A percentile compares a stretch with the other conserved stretches of the same genome.
Evolutionary conservation across 1,140 invertebrate species (phyloP).

Genomic region (Calycopis cecrops): DNA sequence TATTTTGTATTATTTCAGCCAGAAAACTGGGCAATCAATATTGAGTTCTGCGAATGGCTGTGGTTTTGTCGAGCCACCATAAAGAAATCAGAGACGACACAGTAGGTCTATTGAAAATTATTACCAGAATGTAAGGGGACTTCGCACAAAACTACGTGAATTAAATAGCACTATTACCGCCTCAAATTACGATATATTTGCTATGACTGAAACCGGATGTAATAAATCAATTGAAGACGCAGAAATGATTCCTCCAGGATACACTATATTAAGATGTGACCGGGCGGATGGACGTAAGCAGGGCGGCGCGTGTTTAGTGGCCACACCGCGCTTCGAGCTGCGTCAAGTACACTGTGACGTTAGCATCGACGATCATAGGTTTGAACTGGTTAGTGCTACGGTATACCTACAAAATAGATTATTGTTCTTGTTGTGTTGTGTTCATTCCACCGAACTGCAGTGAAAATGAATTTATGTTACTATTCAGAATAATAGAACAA

Average conservation of each 20-base stretch:
- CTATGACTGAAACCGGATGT: constrained; percentile 22
- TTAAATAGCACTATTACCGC: constrained; percentile 10
- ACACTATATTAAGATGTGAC: constrained; percentile 21
- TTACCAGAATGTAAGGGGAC: constrained; percentile 26
- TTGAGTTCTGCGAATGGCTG: constrained; percentile 28
- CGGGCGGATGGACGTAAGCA: constrained; percentile 17
- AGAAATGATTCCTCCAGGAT: constrained; percentile 19
- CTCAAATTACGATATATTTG: constrained; percentile 18
- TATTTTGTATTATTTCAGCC: constrained; percentile 22
- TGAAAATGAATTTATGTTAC: constrained; percentile 30
- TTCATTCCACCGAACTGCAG: constrained; percentile 26
- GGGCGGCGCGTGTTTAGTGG: too few relatives aligned
- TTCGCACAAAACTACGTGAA: constrained; percentile 21
- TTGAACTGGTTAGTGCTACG: constrained; percentile 24
- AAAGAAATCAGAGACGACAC: not conserved
- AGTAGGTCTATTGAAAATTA: constrained; percentile 12
- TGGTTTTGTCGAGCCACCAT: constrained; percentile 15
- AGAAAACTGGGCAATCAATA: constrained; percentile 24
- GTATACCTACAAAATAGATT: constrained; percentile 22
- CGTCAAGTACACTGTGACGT: too few relatives aligned
- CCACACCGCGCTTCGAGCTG: too few relatives aligned
- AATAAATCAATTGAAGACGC: constrained; percentile 22
- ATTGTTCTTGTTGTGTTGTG: constrained; percentile 26
- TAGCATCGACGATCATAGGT: constrained; percentile 11
- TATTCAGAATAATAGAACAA: too few relatives aligned